These are phyloP conservation scores for Hecatera dysodea DNA, from an alignment of 2,888 invertebrate genomes.

Conservation along the genomic window DNA sequence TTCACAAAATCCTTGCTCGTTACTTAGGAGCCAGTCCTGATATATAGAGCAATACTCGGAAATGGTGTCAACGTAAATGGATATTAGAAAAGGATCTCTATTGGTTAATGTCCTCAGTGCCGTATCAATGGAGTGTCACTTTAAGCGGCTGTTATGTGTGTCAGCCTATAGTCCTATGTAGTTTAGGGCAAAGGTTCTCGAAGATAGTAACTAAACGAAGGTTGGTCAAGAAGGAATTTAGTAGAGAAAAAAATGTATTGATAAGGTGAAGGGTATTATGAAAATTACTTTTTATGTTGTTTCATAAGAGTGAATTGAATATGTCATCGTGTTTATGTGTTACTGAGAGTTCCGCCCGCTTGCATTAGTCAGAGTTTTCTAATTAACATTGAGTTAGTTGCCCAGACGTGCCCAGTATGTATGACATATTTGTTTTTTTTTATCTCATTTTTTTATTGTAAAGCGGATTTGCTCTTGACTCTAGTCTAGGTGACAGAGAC, in stretches of 20 bases:
- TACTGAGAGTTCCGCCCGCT: background rate
- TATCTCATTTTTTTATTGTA: too few species aligned
- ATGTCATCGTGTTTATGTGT: too few species aligned
- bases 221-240: background rate
- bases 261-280: background rate
- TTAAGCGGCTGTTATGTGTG: background rate
- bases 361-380: too few species aligned
- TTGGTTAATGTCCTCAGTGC: background rate
- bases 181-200: background rate
- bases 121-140: slow-evolving; percentile 1
- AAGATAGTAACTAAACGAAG: background rate
- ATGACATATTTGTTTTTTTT: too few species aligned
- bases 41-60: background rate
- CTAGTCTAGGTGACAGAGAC: too few species aligned
- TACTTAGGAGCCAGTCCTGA: too few species aligned
- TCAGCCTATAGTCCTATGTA: background rate
- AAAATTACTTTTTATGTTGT: background rate
- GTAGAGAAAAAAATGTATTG: background rate
- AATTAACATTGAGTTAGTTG: background rate
- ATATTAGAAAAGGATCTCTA: background rate
- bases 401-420: too few species aligned
- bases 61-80: background rate
- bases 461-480: too few species aligned
- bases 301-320: background rate
- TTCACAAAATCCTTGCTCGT: background rate